Evolutionary conservation across 1,140 invertebrate genomes (phyloP).

Genomic region (Dicyema japonicum): DNA sequence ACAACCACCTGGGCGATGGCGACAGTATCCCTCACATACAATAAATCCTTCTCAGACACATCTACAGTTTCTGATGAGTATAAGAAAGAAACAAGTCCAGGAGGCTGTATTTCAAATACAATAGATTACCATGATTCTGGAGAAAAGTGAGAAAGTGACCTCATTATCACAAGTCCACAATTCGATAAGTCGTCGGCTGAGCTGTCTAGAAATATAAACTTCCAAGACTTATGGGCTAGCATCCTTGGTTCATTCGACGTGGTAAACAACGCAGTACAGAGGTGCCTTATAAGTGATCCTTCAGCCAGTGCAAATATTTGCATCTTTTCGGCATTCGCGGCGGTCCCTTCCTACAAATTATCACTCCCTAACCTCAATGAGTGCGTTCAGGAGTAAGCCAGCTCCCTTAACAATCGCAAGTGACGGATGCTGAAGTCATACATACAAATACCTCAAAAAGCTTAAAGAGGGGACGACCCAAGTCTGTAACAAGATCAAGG

Average conservation of each 20-base stretch:
- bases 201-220: constrained; percentile 27
- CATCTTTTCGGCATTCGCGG: constrained; percentile 58
- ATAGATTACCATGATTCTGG: constrained; percentile 43
- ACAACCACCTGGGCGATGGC: constrained; percentile 51
- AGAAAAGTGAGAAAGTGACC: constrained; percentile 50
- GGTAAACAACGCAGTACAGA: constrained; percentile 58
- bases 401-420: constrained; percentile 87
- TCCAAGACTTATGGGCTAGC: constrained; percentile 30
- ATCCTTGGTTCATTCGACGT: constrained; percentile 33
- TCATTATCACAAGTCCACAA: constrained; percentile 84
- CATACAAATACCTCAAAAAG: constrained; percentile 40
- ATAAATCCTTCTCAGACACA: constrained; percentile 33
- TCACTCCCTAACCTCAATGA: constrained; percentile 36
- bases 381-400: constrained; percentile 67
- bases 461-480: constrained; percentile 57
- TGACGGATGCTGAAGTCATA: constrained; percentile 42
- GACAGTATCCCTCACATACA: constrained; percentile 61
- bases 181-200: constrained; percentile 70
- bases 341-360: constrained; percentile 37
- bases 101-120: constrained; percentile 30
- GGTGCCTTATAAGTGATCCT: constrained; percentile 67
- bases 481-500: constrained; percentile 56
- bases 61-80: constrained; percentile 55
- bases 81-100: constrained; percentile 53
- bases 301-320: constrained; percentile 73